Conservation (phyloP, 1,140 invertebrate genomes). For the Stegodyphus mimosarum region DNA sequence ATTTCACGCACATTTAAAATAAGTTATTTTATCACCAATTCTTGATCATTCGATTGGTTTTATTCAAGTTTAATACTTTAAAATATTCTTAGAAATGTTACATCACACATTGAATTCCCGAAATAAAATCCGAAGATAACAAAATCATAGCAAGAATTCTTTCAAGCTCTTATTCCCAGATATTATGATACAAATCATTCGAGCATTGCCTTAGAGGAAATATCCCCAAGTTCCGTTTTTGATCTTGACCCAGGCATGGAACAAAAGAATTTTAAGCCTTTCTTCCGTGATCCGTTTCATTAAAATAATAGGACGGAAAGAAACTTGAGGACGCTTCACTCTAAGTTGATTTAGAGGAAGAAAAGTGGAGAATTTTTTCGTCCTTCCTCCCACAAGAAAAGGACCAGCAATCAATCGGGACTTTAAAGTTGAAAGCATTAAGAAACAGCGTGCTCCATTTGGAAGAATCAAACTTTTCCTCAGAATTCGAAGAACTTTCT, state of each 20-base stretch:
- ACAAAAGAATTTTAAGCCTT: neutral
- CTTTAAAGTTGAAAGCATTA: constrained; percentile 45
- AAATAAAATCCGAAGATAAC: no score
- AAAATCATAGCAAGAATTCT: no score
- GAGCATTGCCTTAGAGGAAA: no score
- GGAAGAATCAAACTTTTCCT: neutral
- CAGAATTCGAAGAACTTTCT: neutral
- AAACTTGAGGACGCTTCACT: constrained; percentile 19
- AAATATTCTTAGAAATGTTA: no score
- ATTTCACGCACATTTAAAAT: no score
- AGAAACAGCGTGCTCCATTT: neutral
- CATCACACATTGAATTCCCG: no score
- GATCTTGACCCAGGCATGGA: neutral
- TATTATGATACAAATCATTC: no score
- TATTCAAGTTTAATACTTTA: no score
- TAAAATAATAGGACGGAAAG: neutral
- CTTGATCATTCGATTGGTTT: no score
- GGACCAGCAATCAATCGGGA: constrained; percentile 22
- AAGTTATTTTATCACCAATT: no score
- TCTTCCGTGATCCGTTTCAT: constrained; percentile 6
- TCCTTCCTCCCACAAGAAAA: neutral
- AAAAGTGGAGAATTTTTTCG: constrained; percentile 30
- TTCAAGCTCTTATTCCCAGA: no score
- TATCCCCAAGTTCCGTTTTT: no score
- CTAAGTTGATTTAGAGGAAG: constrained; percentile 44